Base-by-base conservation (phyloP, 2,797 vertebrate genomes). In the Pelochelys cantorii region DNA sequence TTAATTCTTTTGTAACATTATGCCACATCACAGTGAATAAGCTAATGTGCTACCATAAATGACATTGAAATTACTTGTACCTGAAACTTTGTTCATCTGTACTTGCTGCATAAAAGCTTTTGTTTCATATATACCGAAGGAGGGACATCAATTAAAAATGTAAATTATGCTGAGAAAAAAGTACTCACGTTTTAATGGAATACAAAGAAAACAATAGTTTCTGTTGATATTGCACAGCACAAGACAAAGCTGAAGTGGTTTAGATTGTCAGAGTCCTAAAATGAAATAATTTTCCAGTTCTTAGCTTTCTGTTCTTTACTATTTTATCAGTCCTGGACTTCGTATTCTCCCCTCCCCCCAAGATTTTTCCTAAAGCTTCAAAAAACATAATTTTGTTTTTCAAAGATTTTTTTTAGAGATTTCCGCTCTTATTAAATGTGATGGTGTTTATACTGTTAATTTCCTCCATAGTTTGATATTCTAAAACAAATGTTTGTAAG, bases 231-330 rank as follows among this genome's bases (percentile, higher is more conserved):
- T 87, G 12, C 11, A 81, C 23, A 90, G 84, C 34, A 48, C 27
- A 85, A 91, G 89, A 83, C 62, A 94, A 94, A 91, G 6, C 60
- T 89, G 80, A 92, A 93, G 68, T 92, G 55, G 3, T 92, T 93
- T 84, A 22, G 71, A 87, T 81, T 37, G 48, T 6, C 79, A 22
- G 29, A 85, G 25, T 34, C 31, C 62, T 18, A n/a, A 68, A 68
- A 81, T 79, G 11, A 34, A 71, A 57, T 57, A 7, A 25, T 88
- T 71, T 88, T 27, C 31, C 57, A 60, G 37, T 53, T 27, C 52
- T 79, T n/a, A 31, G 22, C 27, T 81, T 80, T 84, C 92, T 91
- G 6, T 83, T 91, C 79, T 84, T 92, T 82, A 77, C 56, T 85
- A 71, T 92, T 92, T 92, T 81, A 55, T 37, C 48, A 87, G 81